Evolutionary conservation across 2,113 vertebrate genomes (phyloP), one percentile per base, ranked within the genome.

Genomic region (Crypturellus undulatus): DNA sequence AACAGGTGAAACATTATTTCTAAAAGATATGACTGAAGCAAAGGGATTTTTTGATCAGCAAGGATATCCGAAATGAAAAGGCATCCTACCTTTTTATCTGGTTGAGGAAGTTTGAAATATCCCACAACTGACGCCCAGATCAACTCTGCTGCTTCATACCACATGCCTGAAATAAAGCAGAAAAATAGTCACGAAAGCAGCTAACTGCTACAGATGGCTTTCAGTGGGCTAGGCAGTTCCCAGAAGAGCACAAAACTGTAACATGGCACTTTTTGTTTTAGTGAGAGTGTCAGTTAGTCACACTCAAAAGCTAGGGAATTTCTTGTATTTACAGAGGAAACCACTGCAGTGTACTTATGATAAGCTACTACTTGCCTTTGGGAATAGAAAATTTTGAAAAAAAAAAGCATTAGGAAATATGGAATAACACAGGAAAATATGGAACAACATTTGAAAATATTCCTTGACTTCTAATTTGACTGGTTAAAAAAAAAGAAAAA

Each of bases 61-160:
- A 47, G n/a, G 70, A 38, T 28, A 30, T 22, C 45, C 54, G 59
- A 24, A 52, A 30, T 1, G 67, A 75, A 38, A 90, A 89, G 76
- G 77, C 72, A 89, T 5, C 8, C 9, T 65, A 87, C 99, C 98
- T 99, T 99, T 97, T 99, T 99, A 92, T 99, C 99, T 42, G 98
- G 99, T 40, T 98, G 98, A 84, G 99, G 99, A 69, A 99, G 99
- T 6, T 98, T 87, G 78, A 98, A 97, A 84, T 98, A 99, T 4
- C 99, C 99, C 12, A 98, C 95, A 60, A 99, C 75, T 1, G 99
- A 99, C 16, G 98, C 98, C 98, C 99, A 99, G 49, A 98, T 98
- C 59, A 99, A 64, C 92, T 99, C 98, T n/a, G 99, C 99, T 8
- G 99, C 99, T 93, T 99, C 98, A 1, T 98, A 98, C 99, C 99